Percentiles rank a stretch among this genome's conserved stretches.
Conservation (phyloP, 2,888 invertebrate species). For the Sphaeridia pumilis region DNA sequence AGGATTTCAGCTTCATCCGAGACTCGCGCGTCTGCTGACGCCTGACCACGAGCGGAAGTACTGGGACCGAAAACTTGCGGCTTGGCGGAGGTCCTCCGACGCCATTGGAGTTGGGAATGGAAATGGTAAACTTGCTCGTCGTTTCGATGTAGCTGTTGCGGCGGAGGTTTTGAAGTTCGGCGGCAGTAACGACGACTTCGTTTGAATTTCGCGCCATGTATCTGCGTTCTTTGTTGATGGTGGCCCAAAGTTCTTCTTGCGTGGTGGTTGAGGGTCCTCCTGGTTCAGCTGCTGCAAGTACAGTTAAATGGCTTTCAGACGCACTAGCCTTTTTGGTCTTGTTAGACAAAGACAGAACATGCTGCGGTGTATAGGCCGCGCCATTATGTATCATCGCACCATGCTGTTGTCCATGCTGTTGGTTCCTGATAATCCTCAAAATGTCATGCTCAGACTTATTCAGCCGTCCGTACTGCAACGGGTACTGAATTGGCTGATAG, state of each 20-base stretch:
- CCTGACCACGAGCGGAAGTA: constrained; percentile 32
- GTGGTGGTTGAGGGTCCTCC: constrained; percentile 20
- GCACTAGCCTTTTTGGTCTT: constrained; percentile 13
- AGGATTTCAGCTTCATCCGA: background rate
- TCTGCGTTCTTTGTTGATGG: constrained; percentile 32
- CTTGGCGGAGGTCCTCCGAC: no score
- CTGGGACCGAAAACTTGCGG: constrained; percentile 10
- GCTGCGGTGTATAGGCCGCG: no score
- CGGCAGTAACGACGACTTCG: constrained; percentile 11
- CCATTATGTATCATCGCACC: background rate
- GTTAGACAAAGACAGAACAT: no score
- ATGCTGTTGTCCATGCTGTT: background rate
- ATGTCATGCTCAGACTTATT: constrained; percentile 18
- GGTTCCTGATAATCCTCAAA: background rate
- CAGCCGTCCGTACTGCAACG: constrained; percentile 10
- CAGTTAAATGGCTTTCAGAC: constrained; percentile 16
- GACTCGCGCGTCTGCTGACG: constrained; percentile 36
- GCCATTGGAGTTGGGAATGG: constrained; percentile 1
- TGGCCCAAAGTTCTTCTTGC: constrained; percentile 34
- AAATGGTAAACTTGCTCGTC: background rate
- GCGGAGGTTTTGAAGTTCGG: background rate
- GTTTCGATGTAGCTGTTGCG: background rate
- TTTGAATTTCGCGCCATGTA: constrained; percentile 30
- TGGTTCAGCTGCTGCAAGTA: background rate
- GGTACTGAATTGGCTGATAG: constrained; percentile 13